phyloP scores from a whole-genome alignment of 2,797 vertebrate genomes.

The Saguinus oedipus region DNA sequence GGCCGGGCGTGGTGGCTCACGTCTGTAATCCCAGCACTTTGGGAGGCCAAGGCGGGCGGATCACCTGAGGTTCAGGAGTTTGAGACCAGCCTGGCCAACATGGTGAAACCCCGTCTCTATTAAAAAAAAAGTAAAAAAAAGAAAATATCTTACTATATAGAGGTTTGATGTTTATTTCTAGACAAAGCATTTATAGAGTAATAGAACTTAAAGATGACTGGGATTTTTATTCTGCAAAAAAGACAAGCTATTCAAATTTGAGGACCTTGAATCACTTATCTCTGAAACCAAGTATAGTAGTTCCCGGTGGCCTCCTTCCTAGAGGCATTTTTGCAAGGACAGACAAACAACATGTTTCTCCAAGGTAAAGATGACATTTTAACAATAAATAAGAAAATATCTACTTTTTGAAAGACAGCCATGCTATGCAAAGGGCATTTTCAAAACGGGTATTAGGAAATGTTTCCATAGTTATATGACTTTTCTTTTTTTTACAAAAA shows the following conservation, averaged over 20 bases:
- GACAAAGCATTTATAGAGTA: not conserved
- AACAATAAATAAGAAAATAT: not conserved
- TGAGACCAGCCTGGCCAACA: no score
- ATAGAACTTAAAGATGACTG: not conserved
- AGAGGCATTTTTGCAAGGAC: not conserved
- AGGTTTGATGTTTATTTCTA: not conserved
- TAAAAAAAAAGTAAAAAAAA: no score
- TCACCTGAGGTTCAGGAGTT: no score
- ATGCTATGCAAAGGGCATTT: not conserved
- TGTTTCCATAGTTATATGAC: not conserved
- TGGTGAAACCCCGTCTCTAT: no score
- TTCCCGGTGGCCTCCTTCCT: not conserved
- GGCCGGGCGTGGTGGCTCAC: no score
- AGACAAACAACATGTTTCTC: not conserved
- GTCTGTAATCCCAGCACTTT: no score
- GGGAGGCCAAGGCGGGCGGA: no score
- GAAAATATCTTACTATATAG: not conserved
- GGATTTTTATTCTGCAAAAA: not conserved
- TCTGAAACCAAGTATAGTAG: not conserved
- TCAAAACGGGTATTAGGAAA: constrained; percentile 26
- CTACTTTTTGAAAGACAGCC: constrained; percentile 1
- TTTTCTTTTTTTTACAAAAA: not conserved
- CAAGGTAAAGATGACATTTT: not conserved
- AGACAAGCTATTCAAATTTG: not conserved
- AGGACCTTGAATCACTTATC: not conserved